These are phyloP conservation scores for Ectemnius continuus DNA, from an alignment of 2,888 invertebrate genomes.

Conservation along the genomic window DNA sequence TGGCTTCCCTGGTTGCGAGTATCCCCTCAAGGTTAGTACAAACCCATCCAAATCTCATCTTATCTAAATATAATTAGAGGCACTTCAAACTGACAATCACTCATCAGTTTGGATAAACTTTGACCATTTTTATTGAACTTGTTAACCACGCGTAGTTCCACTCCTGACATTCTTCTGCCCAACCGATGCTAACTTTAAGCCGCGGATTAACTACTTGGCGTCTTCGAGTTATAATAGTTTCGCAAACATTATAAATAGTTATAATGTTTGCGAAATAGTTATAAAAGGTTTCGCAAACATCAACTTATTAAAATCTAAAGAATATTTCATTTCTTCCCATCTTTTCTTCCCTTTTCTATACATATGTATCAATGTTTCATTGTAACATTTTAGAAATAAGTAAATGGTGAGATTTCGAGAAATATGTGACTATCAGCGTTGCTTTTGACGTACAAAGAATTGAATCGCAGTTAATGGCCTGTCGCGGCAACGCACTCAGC, in stretches of 20 bases:
- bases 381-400: neutral
- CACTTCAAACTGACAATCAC: neutral
- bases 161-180: too few species aligned
- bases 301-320: neutral
- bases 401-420: neutral
- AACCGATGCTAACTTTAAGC: too few species aligned
- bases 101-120: neutral
- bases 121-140: neutral
- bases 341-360: neutral
- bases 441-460: too few species aligned
- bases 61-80: neutral
- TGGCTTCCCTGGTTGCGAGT: constrained; percentile 63
- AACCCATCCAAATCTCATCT: neutral
- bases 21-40: constrained; percentile 66
- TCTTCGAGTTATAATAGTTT: too few species aligned
- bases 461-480: too few species aligned
- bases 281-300: too few species aligned
- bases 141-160: too few species aligned
- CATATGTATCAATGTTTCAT: neutral
- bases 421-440: too few species aligned
- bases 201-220: too few species aligned
- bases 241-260: too few species aligned
- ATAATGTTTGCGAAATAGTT: too few species aligned
- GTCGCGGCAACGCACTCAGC: too few species aligned
- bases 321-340: neutral